Evolutionary conservation across 1,140 invertebrate genomes (phyloP).

Genomic region (Bathynomus jamesi): DNA sequence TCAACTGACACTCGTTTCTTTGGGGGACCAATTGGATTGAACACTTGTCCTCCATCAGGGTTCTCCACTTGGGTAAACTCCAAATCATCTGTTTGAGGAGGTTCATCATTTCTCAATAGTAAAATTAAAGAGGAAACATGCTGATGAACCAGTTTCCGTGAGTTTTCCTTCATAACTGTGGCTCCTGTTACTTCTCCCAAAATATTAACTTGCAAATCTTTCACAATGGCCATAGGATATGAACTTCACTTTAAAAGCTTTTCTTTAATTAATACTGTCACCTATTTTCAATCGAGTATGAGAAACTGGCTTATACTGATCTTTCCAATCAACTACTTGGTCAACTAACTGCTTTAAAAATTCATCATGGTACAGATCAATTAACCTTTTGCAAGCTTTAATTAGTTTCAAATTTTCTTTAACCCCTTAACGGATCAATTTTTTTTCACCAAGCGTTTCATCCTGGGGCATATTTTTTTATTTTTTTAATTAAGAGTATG

Average conservation of each 20-base stretch:
- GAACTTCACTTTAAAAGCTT: background rate
- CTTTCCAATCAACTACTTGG: background rate
- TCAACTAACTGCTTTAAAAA: background rate
- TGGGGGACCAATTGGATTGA: no score
- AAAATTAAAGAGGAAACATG: background rate
- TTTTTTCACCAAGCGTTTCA: no score
- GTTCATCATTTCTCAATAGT: no score
- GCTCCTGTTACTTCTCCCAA: constrained; percentile 1
- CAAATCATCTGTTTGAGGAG: no score
- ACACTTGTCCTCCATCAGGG: no score
- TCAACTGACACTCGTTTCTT: no score
- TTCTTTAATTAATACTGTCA: constrained; percentile 1
- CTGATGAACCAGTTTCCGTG: background rate
- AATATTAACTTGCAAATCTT: background rate
- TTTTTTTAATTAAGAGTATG: no score
- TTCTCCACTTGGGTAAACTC: no score
- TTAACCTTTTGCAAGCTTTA: background rate
- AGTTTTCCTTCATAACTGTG: background rate
- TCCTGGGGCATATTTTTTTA: no score
- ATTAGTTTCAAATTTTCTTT: background rate
- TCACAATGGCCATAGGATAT: background rate
- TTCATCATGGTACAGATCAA: background rate
- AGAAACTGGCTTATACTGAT: background rate
- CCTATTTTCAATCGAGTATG: background rate
- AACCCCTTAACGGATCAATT: no score